Conservation (phyloP, 2,113 vertebrate species). For the Salvelinus alpinus region DNA sequence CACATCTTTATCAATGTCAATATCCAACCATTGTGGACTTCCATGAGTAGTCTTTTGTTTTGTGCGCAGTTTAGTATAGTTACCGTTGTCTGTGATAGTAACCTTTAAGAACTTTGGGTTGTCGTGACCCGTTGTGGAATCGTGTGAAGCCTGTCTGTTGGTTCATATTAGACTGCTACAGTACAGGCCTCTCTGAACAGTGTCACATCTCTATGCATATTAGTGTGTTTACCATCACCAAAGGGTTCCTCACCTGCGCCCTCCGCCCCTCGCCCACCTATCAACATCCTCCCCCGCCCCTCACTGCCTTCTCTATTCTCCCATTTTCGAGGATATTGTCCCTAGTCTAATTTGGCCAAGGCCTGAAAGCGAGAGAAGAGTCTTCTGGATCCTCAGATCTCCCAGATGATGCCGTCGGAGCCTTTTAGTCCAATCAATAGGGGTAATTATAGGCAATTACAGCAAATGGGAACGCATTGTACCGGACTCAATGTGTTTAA, state of each 20-base stretch:
- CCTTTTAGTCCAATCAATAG: constrained; percentile 78
- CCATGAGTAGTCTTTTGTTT: too few relatives aligned
- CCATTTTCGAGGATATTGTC: constrained; percentile 39
- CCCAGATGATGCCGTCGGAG: constrained; percentile 64
- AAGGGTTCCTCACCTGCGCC: constrained; percentile 4
- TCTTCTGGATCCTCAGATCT: constrained; percentile 65
- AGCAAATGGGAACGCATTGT: constrained; percentile 73
- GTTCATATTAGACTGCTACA: neutral
- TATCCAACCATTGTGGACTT: too few relatives aligned
- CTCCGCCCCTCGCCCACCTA: constrained; percentile 9
- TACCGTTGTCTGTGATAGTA: too few relatives aligned
- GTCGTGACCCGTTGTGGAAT: too few relatives aligned
- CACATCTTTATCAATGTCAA: neutral
- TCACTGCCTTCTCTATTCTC: neutral
- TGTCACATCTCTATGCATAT: neutral
- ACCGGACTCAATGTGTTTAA: constrained; percentile 70
- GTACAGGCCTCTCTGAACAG: neutral
- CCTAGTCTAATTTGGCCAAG: constrained; percentile 58
- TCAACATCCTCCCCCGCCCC: constrained; percentile 24
- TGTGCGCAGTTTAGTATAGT: too few relatives aligned
- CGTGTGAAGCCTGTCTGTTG: neutral
- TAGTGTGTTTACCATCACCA: neutral
- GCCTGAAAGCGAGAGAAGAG: constrained; percentile 52
- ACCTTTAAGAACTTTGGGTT: too few relatives aligned
- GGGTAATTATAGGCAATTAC: constrained; percentile 80